These are phyloP conservation scores for Sarcophilus harrisii DNA, from an alignment of 2,797 vertebrate genomes.

Conservation along the genomic window DNA sequence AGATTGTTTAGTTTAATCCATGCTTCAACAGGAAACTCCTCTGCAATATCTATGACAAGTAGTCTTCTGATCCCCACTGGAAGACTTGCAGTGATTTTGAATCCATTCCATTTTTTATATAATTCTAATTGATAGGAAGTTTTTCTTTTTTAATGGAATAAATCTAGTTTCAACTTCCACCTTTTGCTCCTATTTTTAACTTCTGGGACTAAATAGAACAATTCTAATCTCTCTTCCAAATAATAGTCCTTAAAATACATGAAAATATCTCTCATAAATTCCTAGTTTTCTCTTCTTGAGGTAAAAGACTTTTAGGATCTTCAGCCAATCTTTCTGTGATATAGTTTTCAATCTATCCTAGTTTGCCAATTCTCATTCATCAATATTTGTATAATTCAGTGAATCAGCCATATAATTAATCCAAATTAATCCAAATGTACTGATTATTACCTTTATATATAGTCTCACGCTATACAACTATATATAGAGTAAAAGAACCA, in stretches of 20 bases:
- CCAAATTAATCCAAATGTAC: background rate
- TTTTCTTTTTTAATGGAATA: background rate
- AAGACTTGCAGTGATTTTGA: background rate
- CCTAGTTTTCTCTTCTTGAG: background rate
- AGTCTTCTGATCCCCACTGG: background rate
- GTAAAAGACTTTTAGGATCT: background rate
- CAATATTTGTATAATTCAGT: background rate
- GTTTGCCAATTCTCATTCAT: background rate
- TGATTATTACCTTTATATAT: background rate
- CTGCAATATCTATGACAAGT: background rate
- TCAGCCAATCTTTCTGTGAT: background rate
- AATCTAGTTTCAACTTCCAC: background rate
- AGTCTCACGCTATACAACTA: background rate
- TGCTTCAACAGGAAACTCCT: background rate
- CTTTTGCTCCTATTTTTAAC: background rate
- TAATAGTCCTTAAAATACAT: background rate
- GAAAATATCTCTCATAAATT: background rate
- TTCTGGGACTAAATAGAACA: background rate
- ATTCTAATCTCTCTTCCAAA: background rate
- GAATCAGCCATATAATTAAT: background rate
- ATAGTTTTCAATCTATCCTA: background rate
- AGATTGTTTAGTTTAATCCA: background rate
- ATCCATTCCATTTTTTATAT: background rate
- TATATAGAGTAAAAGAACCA: background rate
- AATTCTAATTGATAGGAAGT: background rate